Base-by-base conservation (phyloP, 2,888 invertebrate genomes). In the Melinopterus prodromus region DNA sequence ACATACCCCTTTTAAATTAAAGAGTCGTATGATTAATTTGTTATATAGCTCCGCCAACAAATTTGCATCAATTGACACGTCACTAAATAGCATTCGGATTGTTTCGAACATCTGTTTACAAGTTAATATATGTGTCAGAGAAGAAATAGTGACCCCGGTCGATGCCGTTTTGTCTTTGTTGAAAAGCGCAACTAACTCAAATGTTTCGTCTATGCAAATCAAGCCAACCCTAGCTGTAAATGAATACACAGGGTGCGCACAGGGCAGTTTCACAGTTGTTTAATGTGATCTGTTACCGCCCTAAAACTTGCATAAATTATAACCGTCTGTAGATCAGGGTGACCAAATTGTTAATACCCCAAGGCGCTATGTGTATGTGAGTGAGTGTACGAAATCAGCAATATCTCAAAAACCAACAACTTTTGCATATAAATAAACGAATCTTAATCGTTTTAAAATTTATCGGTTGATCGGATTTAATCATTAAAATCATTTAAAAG, bases 71-170 rank as follows among this genome's bases (percentile, higher is more conserved):
- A 53, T 53, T 53, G 53, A 53, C 53, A 53, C 53, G 53, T 53
- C 53, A 2, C 3, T 4, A 12, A 53, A 53, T 53, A 53, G 53
- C 53, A 9, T 53, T 53, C 2, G 53, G 53, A 53, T 53, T 53
- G 53, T 53, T 53, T 53, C 53, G 5, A 53, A 74, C 74, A 74
- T 74, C 74, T 74, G 74, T 74, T 74, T 74, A 74, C 74, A 74
- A 74, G 36, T 74, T 74, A 74, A 74, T 74, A 74, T 74, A 74
- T 74, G 74, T 74, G 74, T 74, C 74, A 74, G 74, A 16, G 35
- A 36, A 71, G 70, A 71, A 71, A 53, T 53, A 53, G 53, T 53
- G 53, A 53, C 53, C 53, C 53, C 53, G 53, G 53, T 53, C 53
- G 9, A 53, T 53, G 53, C 53, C 53, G 53, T 53, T 53, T 53